Percentiles rank a stretch among this genome's conserved stretches.
Evolutionary conservation across 1,140 invertebrate genomes (phyloP).

Genomic region (Drosophila burlai): DNA sequence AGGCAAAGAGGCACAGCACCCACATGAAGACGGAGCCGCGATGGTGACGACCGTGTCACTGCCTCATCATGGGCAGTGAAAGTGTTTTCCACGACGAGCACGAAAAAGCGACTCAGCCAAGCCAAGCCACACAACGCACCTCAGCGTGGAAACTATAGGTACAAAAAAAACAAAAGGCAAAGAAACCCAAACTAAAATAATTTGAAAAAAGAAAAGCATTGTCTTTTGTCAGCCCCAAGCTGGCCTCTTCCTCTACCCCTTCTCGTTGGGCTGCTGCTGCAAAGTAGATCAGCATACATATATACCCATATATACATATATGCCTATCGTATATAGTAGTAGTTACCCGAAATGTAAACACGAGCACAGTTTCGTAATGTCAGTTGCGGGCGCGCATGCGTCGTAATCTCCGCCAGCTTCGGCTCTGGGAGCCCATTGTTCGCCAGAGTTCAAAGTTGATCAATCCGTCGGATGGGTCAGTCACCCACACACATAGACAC

Average conservation of each 20-base stretch:
- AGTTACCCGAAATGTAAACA: conserved; percentile 54
- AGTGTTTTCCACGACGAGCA: conserved; percentile 78
- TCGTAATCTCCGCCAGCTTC: conserved; percentile 43
- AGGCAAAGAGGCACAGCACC: conserved; percentile 56
- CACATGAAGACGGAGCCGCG: conserved; percentile 43
- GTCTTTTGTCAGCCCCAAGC: conserved; percentile 51
- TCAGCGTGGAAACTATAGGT: conserved; percentile 61
- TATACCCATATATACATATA: conserved; percentile 11
- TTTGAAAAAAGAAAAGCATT: conserved; percentile 73
- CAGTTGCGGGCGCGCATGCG: conserved; percentile 62
- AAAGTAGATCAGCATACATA: conserved; percentile 71
- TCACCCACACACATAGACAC: conserved; percentile 26
- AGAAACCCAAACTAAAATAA: conserved; percentile 30
- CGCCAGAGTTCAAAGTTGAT: conserved; percentile 74
- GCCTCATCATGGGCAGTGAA: conserved; percentile 79
- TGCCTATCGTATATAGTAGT: background rate
- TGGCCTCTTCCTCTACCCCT: conserved; percentile 3
- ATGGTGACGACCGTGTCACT: conserved; percentile 72
- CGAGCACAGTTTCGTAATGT: conserved; percentile 64
- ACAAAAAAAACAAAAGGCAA: conserved; percentile 33
- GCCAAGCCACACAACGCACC: conserved; percentile 59
- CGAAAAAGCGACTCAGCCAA: conserved; percentile 36
- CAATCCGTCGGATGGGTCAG: conserved; percentile 51
- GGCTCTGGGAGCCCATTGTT: conserved; percentile 28
- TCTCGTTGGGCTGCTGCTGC: conserved; percentile 24